Conservation (phyloP, 1,140 invertebrate genomes). For the Bombus impatiens region DNA sequence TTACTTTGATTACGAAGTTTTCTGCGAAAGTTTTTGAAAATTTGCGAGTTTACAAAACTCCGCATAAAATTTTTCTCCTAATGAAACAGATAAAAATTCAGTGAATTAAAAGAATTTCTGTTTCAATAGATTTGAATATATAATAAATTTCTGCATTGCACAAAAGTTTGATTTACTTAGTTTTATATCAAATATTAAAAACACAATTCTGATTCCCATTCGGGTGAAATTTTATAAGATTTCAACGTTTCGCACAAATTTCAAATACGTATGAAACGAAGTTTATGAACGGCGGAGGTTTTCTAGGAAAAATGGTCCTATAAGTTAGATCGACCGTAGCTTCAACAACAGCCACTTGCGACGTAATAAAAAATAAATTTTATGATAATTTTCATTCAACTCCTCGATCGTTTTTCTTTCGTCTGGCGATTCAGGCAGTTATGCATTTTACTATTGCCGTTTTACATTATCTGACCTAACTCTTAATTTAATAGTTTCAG, state of each 20-base stretch:
- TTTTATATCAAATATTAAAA: neutral
- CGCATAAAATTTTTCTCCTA: neutral
- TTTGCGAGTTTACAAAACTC: neutral
- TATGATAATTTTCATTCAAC: conserved; percentile 34
- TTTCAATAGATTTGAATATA: too few species aligned
- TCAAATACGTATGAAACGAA: neutral
- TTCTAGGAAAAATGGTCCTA: conserved; percentile 4
- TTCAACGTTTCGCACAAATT: neutral
- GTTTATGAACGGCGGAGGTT: neutral
- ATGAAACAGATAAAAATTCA: neutral
- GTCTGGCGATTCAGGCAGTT: conserved; percentile 41
- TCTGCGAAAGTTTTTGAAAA: neutral
- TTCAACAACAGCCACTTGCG: conserved; percentile 4
- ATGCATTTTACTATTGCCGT: conserved; percentile 43
- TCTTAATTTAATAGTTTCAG: conserved; percentile 38
- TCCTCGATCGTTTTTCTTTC: conserved; percentile 23
- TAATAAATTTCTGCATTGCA: too few species aligned
- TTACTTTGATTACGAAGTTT: neutral
- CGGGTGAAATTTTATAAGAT: neutral
- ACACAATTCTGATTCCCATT: neutral
- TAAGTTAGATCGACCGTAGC: neutral
- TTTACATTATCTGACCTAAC: conserved; percentile 27
- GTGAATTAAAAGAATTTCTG: too few species aligned
- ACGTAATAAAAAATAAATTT: conserved; percentile 45
- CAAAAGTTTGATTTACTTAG: neutral